These are phyloP conservation scores for Tenebrosternarchus preto DNA, from an alignment of 2,113 vertebrate species.

Conservation along the genomic window DNA sequence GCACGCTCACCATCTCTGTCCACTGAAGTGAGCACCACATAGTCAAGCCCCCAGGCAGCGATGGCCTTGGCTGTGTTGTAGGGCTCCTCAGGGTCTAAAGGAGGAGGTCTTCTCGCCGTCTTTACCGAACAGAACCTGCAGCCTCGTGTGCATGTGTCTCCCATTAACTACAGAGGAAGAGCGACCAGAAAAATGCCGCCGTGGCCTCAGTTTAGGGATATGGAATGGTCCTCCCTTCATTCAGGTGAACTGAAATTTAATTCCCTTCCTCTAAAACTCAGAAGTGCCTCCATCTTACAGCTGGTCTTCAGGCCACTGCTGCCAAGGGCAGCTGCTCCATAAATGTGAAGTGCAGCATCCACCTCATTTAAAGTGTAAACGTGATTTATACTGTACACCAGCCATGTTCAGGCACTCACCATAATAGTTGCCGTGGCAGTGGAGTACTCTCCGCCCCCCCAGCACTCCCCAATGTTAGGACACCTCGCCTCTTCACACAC, in stretches of 20 bases:
- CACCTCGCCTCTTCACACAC: constrained; percentile 97
- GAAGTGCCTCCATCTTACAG: too few relatives aligned
- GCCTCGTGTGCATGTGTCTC: constrained; percentile 95
- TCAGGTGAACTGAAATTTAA: too few relatives aligned
- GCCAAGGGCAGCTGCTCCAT: too few relatives aligned
- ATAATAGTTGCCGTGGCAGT: constrained; percentile 98
- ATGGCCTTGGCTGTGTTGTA: constrained; percentile 90
- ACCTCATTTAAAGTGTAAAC: too few relatives aligned
- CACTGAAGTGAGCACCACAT: constrained; percentile 95
- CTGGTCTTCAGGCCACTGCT: too few relatives aligned
- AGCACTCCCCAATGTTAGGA: constrained; percentile 98
- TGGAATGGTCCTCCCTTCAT: too few relatives aligned
- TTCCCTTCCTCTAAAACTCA: too few relatives aligned
- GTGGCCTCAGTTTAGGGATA: too few relatives aligned
- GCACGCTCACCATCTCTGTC: constrained; percentile 88
- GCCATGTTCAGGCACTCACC: constrained; percentile 72
- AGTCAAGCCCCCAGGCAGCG: constrained; percentile 94
- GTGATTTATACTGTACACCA: too few relatives aligned
- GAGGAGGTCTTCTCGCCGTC: constrained; percentile 84
- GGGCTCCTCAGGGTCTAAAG: constrained; percentile 86
- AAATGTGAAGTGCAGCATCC: too few relatives aligned
- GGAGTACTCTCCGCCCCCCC: constrained; percentile 92
- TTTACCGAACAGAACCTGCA: constrained; percentile 97
- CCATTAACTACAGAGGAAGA: constrained; percentile 83
- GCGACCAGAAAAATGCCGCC: neutral